Conservation (phyloP, 2,888 invertebrate genomes). For the Athrips mouffetella region DNA sequence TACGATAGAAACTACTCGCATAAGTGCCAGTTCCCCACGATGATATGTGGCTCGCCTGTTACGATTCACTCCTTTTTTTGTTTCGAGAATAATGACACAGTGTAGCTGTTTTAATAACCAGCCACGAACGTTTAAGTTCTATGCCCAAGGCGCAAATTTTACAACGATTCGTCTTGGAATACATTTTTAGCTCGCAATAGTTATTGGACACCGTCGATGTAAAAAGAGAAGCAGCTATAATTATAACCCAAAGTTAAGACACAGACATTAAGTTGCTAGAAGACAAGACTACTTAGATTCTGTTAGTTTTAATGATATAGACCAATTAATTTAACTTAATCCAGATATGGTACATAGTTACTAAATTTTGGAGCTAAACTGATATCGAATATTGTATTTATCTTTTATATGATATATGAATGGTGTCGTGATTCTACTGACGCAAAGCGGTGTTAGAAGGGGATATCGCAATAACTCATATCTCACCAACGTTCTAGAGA, state of each 20-base stretch:
- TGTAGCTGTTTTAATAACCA: conserved; percentile 70
- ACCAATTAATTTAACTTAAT: too few species aligned
- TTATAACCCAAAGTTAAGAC: too few species aligned
- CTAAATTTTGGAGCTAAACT: too few species aligned
- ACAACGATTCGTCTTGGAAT: conserved; percentile 59
- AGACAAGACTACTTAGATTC: too few species aligned
- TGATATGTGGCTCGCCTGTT: conserved; percentile 72
- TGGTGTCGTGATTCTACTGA: conserved; percentile 41
- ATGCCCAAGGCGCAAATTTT: conserved; percentile 59
- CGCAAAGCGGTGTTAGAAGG: conserved; percentile 44
- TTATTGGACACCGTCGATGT: conserved; percentile 29
- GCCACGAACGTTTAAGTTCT: conserved; percentile 42
- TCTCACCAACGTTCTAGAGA: conserved; percentile 43
- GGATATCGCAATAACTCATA: conserved; percentile 58
- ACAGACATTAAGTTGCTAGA: too few species aligned
- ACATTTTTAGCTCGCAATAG: conserved; percentile 45
- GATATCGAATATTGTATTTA: conserved; percentile 16
- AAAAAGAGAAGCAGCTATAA: not conserved
- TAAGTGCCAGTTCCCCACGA: conserved; percentile 69
- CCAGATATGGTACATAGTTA: too few species aligned
- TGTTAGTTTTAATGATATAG: too few species aligned
- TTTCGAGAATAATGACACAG: conserved; percentile 72
- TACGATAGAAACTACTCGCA: conserved; percentile 75
- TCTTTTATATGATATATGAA: conserved; percentile 37
- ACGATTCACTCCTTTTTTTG: conserved; percentile 68